Conservation (phyloP, 2,113 vertebrate species). For the Pseudorhombus dupliciocellatus region DNA sequence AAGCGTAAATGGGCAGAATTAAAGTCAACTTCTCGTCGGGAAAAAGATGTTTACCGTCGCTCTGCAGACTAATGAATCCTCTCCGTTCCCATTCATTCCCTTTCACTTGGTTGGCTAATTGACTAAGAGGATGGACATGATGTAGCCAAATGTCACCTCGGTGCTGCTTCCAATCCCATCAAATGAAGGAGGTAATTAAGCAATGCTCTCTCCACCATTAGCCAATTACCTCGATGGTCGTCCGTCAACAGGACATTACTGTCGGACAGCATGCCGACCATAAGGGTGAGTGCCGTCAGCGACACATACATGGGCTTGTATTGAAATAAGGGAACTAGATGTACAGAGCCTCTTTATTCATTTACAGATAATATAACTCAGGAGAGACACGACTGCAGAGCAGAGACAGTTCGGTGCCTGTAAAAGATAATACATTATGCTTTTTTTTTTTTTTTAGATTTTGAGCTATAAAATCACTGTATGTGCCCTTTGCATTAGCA, state of each 20-base stretch:
- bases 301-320: slow-evolving; percentile 4
- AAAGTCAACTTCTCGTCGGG: slow-evolving; percentile 33
- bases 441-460: too few relatives aligned
- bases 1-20: slow-evolving; percentile 37
- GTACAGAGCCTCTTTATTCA: background rate
- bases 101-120: slow-evolving; percentile 61
- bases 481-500: too few relatives aligned
- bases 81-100: slow-evolving; percentile 33
- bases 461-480: too few relatives aligned
- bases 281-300: slow-evolving; percentile 25
- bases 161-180: slow-evolving; percentile 43
- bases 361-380: background rate
- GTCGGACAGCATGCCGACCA: slow-evolving; percentile 29
- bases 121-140: slow-evolving; percentile 59
- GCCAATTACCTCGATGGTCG: slow-evolving; percentile 57
- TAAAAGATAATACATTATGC: too few relatives aligned
- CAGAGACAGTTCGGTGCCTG: background rate
- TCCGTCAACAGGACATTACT: slow-evolving; percentile 42
- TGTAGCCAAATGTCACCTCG: slow-evolving; percentile 62
- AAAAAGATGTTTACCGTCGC: slow-evolving; percentile 39
- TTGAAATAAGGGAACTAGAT: slow-evolving; percentile 7
- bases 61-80: slow-evolving; percentile 39
- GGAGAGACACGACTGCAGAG: background rate
- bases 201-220: slow-evolving; percentile 60
- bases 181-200: slow-evolving; percentile 68